Conservation (phyloP, 2,888 invertebrate species). For the Dyspetes luteomarginatus region DNA sequence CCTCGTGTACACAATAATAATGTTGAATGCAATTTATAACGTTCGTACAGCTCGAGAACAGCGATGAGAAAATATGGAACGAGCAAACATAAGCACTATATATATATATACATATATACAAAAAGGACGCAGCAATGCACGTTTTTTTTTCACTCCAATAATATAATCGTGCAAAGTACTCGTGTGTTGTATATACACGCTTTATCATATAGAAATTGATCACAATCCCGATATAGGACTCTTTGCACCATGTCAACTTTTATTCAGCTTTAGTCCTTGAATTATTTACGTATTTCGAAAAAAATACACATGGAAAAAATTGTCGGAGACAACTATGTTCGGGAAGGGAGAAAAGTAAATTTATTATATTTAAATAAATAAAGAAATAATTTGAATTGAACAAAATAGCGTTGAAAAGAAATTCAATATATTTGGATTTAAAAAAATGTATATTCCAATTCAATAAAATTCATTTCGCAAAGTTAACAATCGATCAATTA, state of each 20-base stretch:
- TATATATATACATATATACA: neutral
- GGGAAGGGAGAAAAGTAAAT: neutral
- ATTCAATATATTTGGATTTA: too few species aligned
- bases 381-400: neutral
- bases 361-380: neutral
- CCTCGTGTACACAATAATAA: neutral
- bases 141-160: neutral
- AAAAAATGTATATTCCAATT: too few species aligned
- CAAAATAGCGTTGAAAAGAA: neutral
- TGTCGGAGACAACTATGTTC: too few species aligned
- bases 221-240: neutral
- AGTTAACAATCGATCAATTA: too few species aligned
- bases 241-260: neutral
- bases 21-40: neutral
- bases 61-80: neutral
- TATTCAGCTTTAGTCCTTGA: neutral
- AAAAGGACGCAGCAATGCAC: neutral
- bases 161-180: neutral
- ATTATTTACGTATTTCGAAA: slow-evolving; percentile 8
- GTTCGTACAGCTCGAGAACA: neutral
- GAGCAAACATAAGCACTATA: neutral
- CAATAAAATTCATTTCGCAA: too few species aligned
- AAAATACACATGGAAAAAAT: neutral
- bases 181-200: neutral
- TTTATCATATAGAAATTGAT: neutral